Percentiles rank a stretch among this genome's conserved stretches.
phyloP scores from a whole-genome alignment of 2,113 vertebrate species.

The Fregetta grallaria region DNA sequence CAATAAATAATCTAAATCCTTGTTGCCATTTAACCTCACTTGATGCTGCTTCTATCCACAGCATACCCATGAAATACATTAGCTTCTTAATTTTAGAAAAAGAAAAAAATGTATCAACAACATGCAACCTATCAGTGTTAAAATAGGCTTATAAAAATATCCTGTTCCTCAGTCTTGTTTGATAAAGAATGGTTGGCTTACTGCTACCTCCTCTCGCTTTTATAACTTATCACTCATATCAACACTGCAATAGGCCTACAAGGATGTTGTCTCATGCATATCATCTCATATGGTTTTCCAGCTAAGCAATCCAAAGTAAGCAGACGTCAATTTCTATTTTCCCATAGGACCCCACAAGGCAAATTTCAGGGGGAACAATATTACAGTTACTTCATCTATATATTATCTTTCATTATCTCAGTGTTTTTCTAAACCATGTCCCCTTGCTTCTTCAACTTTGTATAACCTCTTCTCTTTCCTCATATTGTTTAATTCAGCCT shows the following conservation, averaged over 20 bases:
- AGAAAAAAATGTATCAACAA: neutral
- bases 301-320: slow-evolving; percentile 39
- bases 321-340: neutral
- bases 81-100: neutral
- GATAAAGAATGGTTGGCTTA: neutral
- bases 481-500: slow-evolving; percentile 4
- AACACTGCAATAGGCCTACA: neutral
- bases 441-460: slow-evolving; percentile 40
- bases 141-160: neutral
- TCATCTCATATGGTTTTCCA: neutral
- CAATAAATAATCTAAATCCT: neutral
- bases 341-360: neutral
- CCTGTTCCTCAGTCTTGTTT: neutral
- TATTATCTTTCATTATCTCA: slow-evolving; percentile 47
- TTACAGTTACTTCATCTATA: slow-evolving; percentile 50
- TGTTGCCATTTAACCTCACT: neutral
- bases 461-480: slow-evolving; percentile 40
- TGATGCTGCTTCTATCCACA: neutral
- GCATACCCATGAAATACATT: neutral
- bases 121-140: neutral
- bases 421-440: slow-evolving; percentile 31
- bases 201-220: neutral
- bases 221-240: neutral
- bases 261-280: neutral
- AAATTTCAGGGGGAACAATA: slow-evolving; percentile 13